Conservation (phyloP, 2,113 vertebrate species). For the Melanocharis versteri region DNA sequence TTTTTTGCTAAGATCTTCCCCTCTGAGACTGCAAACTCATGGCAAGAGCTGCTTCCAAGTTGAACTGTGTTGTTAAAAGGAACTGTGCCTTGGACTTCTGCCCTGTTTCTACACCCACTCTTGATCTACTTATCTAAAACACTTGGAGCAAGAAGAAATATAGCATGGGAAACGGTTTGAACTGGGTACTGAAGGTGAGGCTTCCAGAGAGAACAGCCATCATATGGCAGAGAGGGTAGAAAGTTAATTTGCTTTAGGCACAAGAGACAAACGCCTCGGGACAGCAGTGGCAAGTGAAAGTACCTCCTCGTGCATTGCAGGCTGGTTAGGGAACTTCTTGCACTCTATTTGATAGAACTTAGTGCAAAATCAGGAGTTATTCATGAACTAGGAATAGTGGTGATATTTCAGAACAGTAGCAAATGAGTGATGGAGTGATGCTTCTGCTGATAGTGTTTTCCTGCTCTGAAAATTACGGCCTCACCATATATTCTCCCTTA, state of each 20-base stretch:
- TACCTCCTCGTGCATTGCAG: background rate
- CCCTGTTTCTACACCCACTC: slow-evolving; percentile 53
- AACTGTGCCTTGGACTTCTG: slow-evolving; percentile 47
- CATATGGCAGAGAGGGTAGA: background rate
- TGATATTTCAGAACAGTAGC: slow-evolving; percentile 20
- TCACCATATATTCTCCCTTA: background rate
- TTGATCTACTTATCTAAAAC: slow-evolving; percentile 39
- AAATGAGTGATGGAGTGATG: background rate
- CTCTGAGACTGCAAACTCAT: slow-evolving; percentile 40
- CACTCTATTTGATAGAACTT: background rate
- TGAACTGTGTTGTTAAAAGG: background rate
- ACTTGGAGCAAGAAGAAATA: slow-evolving; percentile 4
- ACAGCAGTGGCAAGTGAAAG: background rate
- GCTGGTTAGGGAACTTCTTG: background rate
- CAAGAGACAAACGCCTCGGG: background rate
- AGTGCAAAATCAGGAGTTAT: background rate
- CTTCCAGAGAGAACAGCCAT: background rate
- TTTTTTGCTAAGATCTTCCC: slow-evolving; percentile 20
- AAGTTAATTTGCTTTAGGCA: background rate
- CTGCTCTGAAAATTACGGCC: background rate
- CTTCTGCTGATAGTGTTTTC: background rate
- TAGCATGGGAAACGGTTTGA: background rate
- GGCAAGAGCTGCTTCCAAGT: slow-evolving; percentile 43
- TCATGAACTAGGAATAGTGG: background rate
- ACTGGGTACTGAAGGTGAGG: background rate